Evolutionary conservation across 2,797 vertebrate species (phyloP).

Genomic region (Sebastes diaconus): DNA sequence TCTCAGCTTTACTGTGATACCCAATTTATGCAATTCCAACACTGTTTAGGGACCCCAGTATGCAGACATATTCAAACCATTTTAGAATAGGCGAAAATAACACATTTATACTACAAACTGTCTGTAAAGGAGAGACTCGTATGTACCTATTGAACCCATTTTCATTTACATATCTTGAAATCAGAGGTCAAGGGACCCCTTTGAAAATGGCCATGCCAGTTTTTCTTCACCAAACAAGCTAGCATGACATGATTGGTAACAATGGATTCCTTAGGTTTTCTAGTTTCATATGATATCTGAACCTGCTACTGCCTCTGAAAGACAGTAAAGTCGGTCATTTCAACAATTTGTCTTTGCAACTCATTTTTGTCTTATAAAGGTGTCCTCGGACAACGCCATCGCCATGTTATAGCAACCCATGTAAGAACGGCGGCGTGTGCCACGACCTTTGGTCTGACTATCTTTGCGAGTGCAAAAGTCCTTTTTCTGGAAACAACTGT

Average conservation of each 20-base stretch:
- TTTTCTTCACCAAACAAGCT: neutral
- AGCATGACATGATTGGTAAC: neutral
- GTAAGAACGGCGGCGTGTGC: conserved; percentile 79
- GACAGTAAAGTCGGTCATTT: neutral
- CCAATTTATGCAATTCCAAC: too few relatives aligned
- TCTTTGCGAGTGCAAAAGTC: conserved; percentile 77
- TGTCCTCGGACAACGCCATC: conserved; percentile 70
- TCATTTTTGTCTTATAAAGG: conserved; percentile 50
- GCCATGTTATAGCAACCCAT: conserved; percentile 70
- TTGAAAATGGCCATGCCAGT: neutral
- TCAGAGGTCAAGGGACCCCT: neutral
- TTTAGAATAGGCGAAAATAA: too few relatives aligned
- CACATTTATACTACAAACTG: too few relatives aligned
- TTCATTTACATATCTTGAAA: neutral
- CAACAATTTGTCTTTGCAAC: neutral
- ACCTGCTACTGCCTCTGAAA: neutral
- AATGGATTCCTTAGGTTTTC: neutral
- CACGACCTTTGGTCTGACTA: conserved; percentile 80
- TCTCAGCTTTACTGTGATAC: too few relatives aligned
- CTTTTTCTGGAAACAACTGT: conserved; percentile 79
- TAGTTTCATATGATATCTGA: neutral
- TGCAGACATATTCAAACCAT: too few relatives aligned
- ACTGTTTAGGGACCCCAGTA: too few relatives aligned
- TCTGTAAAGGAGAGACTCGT: too few relatives aligned
- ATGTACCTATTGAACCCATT: too few relatives aligned